Base-by-base conservation (phyloP, 2,888 invertebrate species). In the Agrotis segetum region DNA sequence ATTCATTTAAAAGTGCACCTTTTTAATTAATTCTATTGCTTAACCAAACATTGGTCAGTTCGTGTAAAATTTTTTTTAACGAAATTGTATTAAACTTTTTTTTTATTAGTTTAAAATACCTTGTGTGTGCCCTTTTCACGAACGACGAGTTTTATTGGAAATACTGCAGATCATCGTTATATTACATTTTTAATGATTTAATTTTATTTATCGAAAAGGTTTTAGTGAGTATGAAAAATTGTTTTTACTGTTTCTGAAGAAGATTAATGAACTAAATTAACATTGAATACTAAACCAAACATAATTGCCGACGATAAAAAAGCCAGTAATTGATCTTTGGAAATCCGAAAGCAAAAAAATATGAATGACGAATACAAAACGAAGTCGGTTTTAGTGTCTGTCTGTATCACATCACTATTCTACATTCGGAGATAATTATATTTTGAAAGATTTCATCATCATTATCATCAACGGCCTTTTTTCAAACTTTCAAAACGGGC, bases 1-100 rank as follows among this genome's bases (percentile, higher is more conserved):
- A 19, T 49, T 74, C 6, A 55, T 21, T 11, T 17, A 75, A 65
- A 55, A 21, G 1, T 19, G 17, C 16, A 24, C 9, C 24, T 62
- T 3, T 40, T 40, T 14, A 21, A 47, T 60, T 9, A 34, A 46
- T 16, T 34, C 3, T 68, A 60, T 60, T 59, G 16, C 16, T 11
- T 13, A 34, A 14, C n/a, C 34, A 58, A 44, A 55, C 13, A 40
- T 7, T 14, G 44, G 16, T 9, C 1, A 49, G n/a, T 3, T 49
- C 13, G 1, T 11, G n/a, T 16, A 9, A 29, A 55, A 29, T 44
- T 19, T 1, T 47, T 24, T 19, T 29, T 21, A 34, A n/a, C 21
- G 0, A 44, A 49, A 34, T 47, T 65, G 40, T 40, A 49, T 17
- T 40, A 49, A 40, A 47, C 44, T 16, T 16, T 24, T 7, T 40